Conservation (phyloP, 2,113 vertebrate genomes). For the Tichodroma muraria region DNA sequence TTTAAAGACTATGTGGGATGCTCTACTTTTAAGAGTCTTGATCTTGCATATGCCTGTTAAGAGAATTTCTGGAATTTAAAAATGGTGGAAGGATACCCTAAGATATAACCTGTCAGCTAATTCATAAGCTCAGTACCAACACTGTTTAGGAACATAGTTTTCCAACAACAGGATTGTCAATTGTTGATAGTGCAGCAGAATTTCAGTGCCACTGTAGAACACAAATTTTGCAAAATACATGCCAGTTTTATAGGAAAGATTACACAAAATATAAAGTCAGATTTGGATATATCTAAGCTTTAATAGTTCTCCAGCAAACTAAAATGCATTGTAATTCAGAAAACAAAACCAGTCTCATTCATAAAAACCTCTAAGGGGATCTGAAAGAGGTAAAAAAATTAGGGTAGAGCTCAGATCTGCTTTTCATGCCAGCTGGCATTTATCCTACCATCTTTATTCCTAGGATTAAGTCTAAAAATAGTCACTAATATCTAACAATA, state of each 20-base stretch:
- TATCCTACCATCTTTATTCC: background rate
- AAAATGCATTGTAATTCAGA: background rate
- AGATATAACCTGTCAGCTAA: background rate
- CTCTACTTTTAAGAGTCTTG: background rate
- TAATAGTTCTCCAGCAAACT: background rate
- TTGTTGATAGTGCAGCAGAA: background rate
- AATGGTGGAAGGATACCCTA: background rate
- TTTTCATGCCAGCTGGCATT: background rate
- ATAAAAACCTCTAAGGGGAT: background rate
- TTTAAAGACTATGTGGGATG: background rate
- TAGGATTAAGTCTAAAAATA: background rate
- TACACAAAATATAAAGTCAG: background rate
- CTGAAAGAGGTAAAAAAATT: background rate
- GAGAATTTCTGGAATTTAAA: constrained; percentile 11
- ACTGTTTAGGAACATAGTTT: background rate
- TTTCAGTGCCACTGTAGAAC: background rate
- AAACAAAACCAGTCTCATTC: background rate
- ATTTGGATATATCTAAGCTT: background rate
- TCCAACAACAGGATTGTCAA: background rate
- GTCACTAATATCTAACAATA: background rate
- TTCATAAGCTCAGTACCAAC: background rate
- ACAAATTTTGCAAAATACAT: background rate
- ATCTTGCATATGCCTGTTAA: background rate
- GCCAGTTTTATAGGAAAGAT: background rate
- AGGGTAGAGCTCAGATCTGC: background rate